These are phyloP conservation scores for Nanger granti DNA, from an alignment of 2,113 vertebrate species.

Conservation along the genomic window DNA sequence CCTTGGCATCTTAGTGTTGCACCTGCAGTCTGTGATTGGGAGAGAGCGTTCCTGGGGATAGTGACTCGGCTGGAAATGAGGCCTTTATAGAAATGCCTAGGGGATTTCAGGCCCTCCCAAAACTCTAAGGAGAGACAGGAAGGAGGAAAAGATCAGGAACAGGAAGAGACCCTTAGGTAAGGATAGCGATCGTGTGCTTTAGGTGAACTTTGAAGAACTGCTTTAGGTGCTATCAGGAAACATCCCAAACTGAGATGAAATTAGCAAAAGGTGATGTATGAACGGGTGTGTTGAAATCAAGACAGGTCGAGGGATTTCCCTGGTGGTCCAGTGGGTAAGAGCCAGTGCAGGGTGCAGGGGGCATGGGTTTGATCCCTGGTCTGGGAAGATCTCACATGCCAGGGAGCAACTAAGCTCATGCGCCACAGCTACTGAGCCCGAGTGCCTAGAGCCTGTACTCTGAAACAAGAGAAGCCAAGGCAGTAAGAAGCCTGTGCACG, in stretches of 20 bases:
- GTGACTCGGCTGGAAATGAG: background rate
- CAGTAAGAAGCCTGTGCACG: background rate
- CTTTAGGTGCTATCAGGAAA: background rate
- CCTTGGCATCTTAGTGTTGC: background rate
- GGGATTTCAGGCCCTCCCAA: background rate
- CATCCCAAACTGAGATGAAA: background rate
- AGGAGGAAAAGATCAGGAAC: background rate
- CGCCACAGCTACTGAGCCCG: background rate
- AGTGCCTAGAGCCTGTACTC: background rate
- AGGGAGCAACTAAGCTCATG: background rate
- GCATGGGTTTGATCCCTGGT: background rate
- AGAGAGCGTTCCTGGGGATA: background rate
- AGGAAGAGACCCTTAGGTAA: background rate
- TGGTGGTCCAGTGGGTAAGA: background rate
- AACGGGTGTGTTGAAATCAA: background rate
- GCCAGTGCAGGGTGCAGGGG: background rate
- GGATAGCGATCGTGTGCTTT: accelerated
- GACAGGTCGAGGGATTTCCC: background rate
- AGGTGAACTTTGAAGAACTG: background rate
- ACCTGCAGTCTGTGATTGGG: background rate
- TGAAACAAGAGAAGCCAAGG: background rate
- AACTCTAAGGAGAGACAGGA: background rate
- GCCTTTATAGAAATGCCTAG: background rate
- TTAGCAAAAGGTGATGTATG: background rate
- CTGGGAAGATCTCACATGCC: background rate